Evolutionary conservation across 2,113 vertebrate species (phyloP), one percentile per base, ranked within the genome.

Genomic region (Xenus cinereus): DNA sequence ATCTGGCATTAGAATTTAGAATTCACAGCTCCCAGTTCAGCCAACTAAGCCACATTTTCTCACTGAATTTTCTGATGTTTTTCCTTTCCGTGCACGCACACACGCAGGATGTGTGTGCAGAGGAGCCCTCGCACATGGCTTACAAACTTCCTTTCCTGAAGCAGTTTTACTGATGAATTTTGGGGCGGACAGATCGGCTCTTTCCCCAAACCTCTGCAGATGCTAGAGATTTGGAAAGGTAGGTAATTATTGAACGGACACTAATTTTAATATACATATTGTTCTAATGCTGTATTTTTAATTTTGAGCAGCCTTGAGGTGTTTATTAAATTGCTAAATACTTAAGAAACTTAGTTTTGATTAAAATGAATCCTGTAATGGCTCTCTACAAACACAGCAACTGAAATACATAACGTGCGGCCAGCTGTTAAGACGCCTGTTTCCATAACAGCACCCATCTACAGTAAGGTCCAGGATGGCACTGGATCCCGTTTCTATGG

Each of bases 401-500:
- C 6, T 89, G 87, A 59, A 81, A 48, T 24, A 15, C 1, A 18
- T 35, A 73, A 45, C 30, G 14, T 5, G 62, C 35, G 91, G 76
- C 53, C 66, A 91, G 89, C 93, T 89, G 80, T 76, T 87, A 32
- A 59, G 91, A 86, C 41, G 75, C 26, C n/a, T 86, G 94, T 96
- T 94, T 93, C 96, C 93, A 82, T 97, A 93, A 92, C 90, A 95
- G 97, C 95, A 84, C 67, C 33, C 87, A 81, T 80, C 87, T 78
- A 64, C 94, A 60, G 90, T n/a, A 56, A 46, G 81, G 8, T 78
- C 91, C 90, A 76, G 71, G 33, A 43, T 66, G 89, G 80, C 92
- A 96, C 69, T 77, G 83, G 92, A 46, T 27, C 7, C 84, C 78
- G 95, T 95, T 96, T 95, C 97, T 87, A 97, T 97, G 95, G 97